Conservation (phyloP, 92 coral and sea anemone species). For the Anthopleura xanthogrammica region DNA sequence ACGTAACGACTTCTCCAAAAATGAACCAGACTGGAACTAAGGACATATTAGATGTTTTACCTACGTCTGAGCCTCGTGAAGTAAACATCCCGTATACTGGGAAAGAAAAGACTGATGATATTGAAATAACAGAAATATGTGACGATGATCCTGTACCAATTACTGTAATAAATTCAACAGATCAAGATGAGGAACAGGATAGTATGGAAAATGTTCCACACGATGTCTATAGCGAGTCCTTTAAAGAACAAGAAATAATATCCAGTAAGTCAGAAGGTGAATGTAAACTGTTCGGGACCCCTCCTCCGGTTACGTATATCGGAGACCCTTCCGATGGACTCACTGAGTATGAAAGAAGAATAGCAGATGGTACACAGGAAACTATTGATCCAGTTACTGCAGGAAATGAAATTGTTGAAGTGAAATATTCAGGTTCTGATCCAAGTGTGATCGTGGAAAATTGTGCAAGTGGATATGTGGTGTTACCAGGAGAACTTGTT, state of each 20-base stretch:
- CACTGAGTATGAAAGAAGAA: slow-evolving; percentile 9
- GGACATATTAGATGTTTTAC: not conserved
- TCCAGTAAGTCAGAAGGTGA: not conserved
- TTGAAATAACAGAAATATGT: slow-evolving; percentile 32
- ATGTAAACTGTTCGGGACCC: not conserved
- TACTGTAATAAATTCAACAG: not conserved
- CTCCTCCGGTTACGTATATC: slow-evolving; percentile 40
- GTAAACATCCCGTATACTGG: not conserved
- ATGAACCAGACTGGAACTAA: not conserved
- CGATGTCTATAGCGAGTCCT: not conserved
- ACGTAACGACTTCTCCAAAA: not conserved
- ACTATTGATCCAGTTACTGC: slow-evolving; percentile 4
- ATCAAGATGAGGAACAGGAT: not conserved
- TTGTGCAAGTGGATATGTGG: slow-evolving; percentile 52
- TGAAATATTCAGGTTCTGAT: slow-evolving; percentile 10
- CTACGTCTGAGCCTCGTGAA: not conserved
- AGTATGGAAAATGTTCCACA: not conserved
- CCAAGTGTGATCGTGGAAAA: slow-evolving; percentile 44
- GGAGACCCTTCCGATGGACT: slow-evolving; percentile 55
- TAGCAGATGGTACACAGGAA: slow-evolving; percentile 13
- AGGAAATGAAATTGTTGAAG: slow-evolving; percentile 20
- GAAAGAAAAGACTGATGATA: slow-evolving; percentile 3
- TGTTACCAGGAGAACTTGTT: slow-evolving; percentile 52
- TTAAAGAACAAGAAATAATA: not conserved
- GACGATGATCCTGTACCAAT: slow-evolving; percentile 22